Evolutionary conservation across 2,797 vertebrate species (phyloP), one percentile per base, ranked within the genome.

Genomic region (Nothura maculosa): DNA sequence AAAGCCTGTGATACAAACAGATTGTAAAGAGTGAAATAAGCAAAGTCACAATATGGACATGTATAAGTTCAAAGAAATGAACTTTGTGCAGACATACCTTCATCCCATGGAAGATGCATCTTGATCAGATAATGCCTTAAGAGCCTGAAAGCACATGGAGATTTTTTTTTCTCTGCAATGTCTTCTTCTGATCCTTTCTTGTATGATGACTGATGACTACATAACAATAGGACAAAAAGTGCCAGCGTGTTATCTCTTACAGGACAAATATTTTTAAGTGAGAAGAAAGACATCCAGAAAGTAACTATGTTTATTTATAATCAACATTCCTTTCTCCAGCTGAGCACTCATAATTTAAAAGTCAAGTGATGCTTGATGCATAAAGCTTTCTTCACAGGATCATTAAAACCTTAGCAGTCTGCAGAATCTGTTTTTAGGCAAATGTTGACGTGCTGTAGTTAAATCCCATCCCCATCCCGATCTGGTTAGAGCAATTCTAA

Each of bases 241-340:
- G 24, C 70, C 34, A 40, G 70, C 43, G 50, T 50, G 58, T 76
- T 77, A 16, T 20, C 7, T 88, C 79, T 87, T 90, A 25, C 62
- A 73, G 68, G 70, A 67, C 54, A 68, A 57, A 55, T 91, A 81
- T 84, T 93, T 94, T 94, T 88, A 94, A 55, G 15, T 81, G 38
- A 9, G 40, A 22, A 69, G 66, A 83, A 83, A 88, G 77, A 25
- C 76, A 75, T 62, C 10, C 27, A 91, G 70, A 61, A 91, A 68
- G 17, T 38, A 81, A 34, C 16, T 45, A 2, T 61, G n/a, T 72
- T 90, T 75, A 22, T 89, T 82, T 78, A 68, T 68, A 80, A 21
- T 40, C 27, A 62, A 2, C 58, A 60, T 32, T 27, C 12, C 38
- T 85, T 89, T 83, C 68, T 81, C 72, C 34, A 87, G 12, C 54